Evolutionary conservation across 2,113 vertebrate species (phyloP).

Genomic region (Barnardius zonarius): DNA sequence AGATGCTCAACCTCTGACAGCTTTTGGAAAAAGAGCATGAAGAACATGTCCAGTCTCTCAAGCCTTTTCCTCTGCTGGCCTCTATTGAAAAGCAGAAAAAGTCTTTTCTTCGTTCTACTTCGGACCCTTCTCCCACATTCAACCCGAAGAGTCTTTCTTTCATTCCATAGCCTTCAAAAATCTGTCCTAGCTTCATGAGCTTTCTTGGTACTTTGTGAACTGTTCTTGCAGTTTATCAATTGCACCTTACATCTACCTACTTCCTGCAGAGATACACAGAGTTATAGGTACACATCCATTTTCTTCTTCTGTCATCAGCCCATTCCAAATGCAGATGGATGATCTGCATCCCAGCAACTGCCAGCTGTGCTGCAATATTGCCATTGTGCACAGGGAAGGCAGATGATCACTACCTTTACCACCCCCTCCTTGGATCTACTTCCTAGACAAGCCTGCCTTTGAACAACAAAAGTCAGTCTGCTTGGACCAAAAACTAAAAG

Average conservation of each 20-base stretch:
- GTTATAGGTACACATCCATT: not conserved
- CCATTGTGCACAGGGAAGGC: not conserved
- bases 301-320: not conserved
- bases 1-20: not conserved
- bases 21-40: not conserved
- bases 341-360: not conserved
- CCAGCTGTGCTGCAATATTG: not conserved
- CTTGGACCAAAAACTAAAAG: not conserved
- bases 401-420: not conserved
- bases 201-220: not conserved
- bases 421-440: not conserved
- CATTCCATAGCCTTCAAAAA: not conserved
- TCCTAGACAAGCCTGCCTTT: not conserved
- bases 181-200: accelerated
- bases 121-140: not conserved
- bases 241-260: not conserved
- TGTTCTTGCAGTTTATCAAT: not conserved
- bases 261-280: not conserved
- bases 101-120: not conserved
- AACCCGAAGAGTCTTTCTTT: not conserved
- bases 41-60: not conserved
- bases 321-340: not conserved
- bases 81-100: not conserved
- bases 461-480: not conserved
- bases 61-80: not conserved